Evolutionary conservation across 2,113 vertebrate genomes (phyloP).

Genomic region (Bombycilla garrulus): DNA sequence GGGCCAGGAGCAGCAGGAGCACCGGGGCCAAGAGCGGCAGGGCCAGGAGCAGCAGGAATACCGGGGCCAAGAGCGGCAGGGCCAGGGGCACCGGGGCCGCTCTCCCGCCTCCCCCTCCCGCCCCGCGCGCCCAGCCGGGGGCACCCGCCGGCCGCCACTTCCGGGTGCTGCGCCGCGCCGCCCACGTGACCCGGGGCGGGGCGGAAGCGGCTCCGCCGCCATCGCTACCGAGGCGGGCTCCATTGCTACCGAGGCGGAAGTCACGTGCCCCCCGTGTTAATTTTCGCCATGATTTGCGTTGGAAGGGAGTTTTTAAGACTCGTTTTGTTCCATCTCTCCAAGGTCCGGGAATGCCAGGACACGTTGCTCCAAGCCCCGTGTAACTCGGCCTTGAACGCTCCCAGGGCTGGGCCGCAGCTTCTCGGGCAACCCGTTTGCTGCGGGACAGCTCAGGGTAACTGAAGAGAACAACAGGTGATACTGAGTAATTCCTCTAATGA

Average conservation of each 20-base stretch:
- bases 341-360: too few relatives aligned
- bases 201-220: accelerated
- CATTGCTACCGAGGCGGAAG: background rate
- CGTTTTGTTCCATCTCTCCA: too few relatives aligned
- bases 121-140: background rate
- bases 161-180: background rate
- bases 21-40: too few relatives aligned
- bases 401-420: background rate
- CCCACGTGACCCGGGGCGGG: background rate
- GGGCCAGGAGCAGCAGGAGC: background rate
- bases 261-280: accelerated
- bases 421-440: background rate
- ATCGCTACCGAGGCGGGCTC: background rate
- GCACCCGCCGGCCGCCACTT: background rate
- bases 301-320: background rate
- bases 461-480: accelerated
- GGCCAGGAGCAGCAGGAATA: background rate
- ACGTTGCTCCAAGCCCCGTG: background rate
- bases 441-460: background rate
- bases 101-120: background rate
- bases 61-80: too few relatives aligned
- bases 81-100: background rate
- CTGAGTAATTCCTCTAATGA: background rate
- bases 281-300: background rate
- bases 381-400: background rate